These are phyloP conservation scores for Cottoperca gobio DNA, from an alignment of 2,797 vertebrate genomes.

Conservation along the genomic window DNA sequence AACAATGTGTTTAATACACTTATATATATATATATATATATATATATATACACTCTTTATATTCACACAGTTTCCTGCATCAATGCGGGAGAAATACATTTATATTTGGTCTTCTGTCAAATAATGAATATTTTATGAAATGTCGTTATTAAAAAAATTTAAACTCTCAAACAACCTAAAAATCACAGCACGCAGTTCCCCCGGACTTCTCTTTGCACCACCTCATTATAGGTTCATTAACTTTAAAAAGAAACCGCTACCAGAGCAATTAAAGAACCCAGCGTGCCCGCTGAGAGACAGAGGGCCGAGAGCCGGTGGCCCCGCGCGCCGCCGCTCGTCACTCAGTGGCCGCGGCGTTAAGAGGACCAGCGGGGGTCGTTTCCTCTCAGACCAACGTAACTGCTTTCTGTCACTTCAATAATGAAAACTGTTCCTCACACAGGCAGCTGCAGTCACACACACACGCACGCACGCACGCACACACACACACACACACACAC, in stretches of 20 bases:
- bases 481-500: neutral
- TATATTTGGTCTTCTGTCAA: too few species aligned
- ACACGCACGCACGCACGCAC: neutral
- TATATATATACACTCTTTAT: too few species aligned
- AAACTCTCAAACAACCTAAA: neutral
- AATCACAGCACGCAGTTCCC: too few species aligned
- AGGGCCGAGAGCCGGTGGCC: neutral
- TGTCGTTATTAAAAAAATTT: too few species aligned
- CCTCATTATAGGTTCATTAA: neutral
- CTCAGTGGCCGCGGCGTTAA: neutral
- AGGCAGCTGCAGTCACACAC: neutral
- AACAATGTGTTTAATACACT: too few species aligned
- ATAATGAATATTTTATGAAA: too few species aligned
- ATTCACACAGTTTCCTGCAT: too few species aligned
- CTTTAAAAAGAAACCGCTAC: neutral
- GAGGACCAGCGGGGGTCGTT: neutral
- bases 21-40: too few species aligned
- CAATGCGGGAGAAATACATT: too few species aligned
- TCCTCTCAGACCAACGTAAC: neutral
- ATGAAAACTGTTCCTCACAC: slow-evolving; percentile 5
- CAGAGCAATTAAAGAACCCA: neutral
- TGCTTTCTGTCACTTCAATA: neutral
- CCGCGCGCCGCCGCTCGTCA: neutral
- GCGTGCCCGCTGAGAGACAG: neutral
- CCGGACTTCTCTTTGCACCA: too few species aligned